Evolutionary conservation across 1,140 invertebrate genomes (phyloP).

Genomic region (Ips nitidus): DNA sequence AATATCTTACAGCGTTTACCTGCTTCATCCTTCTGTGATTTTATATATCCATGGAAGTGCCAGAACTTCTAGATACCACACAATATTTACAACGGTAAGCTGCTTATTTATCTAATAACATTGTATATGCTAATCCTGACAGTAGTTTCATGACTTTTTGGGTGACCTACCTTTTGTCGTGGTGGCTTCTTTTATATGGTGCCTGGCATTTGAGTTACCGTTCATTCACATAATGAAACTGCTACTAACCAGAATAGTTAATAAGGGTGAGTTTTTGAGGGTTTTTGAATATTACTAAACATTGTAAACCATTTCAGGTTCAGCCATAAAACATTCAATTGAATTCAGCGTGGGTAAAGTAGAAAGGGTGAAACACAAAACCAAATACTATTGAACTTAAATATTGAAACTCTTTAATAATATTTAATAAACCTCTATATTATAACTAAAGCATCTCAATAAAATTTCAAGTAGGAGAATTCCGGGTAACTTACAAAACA

Average conservation of each 20-base stretch:
- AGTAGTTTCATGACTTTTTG: conserved; percentile 15
- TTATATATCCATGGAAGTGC: background rate
- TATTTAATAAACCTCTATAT: conserved; percentile 8
- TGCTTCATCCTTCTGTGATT: conserved; percentile 19
- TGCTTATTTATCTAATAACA: no score
- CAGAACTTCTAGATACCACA: background rate
- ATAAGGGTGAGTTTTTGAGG: no score
- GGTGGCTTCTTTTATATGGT: conserved; percentile 9
- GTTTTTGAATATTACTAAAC: no score
- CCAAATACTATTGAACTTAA: background rate
- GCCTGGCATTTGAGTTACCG: conserved; percentile 19
- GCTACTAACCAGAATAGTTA: background rate
- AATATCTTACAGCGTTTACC: conserved; percentile 22
- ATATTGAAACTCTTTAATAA: background rate
- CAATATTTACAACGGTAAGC: conserved; percentile 20
- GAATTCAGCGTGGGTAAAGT: no score
- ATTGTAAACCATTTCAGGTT: no score
- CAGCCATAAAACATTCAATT: no score
- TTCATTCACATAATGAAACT: conserved; percentile 14
- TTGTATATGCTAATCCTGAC: background rate
- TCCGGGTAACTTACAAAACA: conserved; percentile 21
- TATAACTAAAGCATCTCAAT: conserved; percentile 13
- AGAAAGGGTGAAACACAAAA: no score
- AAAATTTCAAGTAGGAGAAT: conserved; percentile 3
- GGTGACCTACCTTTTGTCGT: conserved; percentile 12